phyloP scores from a whole-genome alignment of 23 tunicate species.

The Clavelina lepadiformis region DNA sequence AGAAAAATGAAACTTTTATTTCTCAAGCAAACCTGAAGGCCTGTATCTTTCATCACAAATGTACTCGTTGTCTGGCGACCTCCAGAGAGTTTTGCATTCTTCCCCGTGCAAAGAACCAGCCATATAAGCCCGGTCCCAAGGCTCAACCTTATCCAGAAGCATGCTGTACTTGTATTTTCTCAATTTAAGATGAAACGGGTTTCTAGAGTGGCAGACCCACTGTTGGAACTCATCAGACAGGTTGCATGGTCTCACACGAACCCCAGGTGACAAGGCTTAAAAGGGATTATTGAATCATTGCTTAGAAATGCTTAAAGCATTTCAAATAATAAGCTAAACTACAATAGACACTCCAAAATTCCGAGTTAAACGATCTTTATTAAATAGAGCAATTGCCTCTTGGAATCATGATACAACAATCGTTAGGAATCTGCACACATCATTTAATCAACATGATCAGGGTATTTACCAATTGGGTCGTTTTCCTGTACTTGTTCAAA shows the following conservation, averaged over 20 bases:
- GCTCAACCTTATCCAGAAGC: conserved; percentile 60
- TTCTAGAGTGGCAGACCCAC: conserved; percentile 73
- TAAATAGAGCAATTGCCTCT: too few species aligned
- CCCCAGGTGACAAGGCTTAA: conserved; percentile 41
- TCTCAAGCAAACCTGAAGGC: conserved; percentile 49
- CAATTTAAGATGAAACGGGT: conserved; percentile 68
- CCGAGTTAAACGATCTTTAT: too few species aligned
- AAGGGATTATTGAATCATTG: too few species aligned
- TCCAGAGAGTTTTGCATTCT: conserved; percentile 58
- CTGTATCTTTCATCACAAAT: conserved; percentile 73
- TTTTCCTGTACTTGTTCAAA: conserved; percentile 12
- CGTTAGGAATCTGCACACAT: too few species aligned
- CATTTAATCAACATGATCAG: too few species aligned
- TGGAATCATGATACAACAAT: too few species aligned
- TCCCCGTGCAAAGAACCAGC: conserved; percentile 32
- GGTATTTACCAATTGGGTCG: not conserved
- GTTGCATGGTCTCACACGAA: conserved; percentile 66
- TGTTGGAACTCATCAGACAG: conserved; percentile 57
- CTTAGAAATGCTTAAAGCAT: too few species aligned
- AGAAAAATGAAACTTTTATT: not conserved
- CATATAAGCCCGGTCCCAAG: conserved; percentile 50
- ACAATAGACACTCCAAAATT: too few species aligned
- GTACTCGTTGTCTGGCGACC: conserved; percentile 30
- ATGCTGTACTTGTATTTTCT: conserved; percentile 38
- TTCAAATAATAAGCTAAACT: too few species aligned